Conservation (phyloP, 2,797 vertebrate species). For the Hybognathus amarus region DNA sequence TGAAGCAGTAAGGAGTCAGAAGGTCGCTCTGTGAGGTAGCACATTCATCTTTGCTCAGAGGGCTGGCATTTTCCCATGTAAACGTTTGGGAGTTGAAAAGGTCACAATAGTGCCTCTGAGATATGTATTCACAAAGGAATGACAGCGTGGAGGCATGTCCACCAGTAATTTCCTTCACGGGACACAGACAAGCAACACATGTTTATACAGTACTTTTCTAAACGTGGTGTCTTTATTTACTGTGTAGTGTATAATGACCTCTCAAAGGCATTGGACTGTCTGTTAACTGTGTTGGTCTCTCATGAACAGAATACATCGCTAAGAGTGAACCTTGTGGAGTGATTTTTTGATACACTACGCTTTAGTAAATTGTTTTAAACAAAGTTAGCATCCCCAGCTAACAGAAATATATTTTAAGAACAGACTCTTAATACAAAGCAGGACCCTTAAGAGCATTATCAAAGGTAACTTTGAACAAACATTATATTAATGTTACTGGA, state of each 20-base stretch:
- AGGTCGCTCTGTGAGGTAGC: conserved; percentile 86
- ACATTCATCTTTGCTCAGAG: conserved; percentile 85
- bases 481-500: neutral
- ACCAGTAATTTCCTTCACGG: conserved; percentile 17
- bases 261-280: conserved; percentile 30
- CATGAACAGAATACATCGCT: neutral
- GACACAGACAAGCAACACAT: conserved; percentile 4
- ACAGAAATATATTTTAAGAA: neutral
- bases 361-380: neutral
- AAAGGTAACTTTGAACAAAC: neutral
- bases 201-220: neutral
- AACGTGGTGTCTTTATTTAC: neutral
- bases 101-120: conserved; percentile 57
- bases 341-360: neutral
- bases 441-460: neutral
- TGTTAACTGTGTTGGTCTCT: conserved; percentile 1
- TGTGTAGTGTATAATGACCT: conserved; percentile 28
- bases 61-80: conserved; percentile 88
- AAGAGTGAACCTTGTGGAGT: neutral
- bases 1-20: conserved; percentile 72
- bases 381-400: neutral
- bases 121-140: conserved; percentile 26
- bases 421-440: neutral
- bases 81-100: conserved; percentile 69
- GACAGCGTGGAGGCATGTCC: neutral